phyloP scores from a whole-genome alignment of 2,113 vertebrate genomes.

The Cryptotis parvus region DNA sequence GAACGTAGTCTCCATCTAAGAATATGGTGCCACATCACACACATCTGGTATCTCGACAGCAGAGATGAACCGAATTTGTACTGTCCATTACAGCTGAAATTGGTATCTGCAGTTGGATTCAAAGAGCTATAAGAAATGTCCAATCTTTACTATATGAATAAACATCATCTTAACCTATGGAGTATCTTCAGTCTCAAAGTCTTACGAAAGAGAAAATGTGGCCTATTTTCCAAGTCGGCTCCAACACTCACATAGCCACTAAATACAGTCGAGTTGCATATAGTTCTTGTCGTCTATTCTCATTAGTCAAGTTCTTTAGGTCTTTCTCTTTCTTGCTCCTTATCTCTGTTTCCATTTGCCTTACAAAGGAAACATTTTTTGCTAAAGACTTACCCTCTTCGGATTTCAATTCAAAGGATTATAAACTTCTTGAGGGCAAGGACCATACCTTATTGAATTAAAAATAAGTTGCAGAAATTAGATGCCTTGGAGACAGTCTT shows the following conservation, averaged over 20 bases:
- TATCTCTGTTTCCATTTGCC: slow-evolving; percentile 25
- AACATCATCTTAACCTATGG: not conserved
- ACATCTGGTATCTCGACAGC: not conserved
- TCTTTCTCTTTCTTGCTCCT: slow-evolving; percentile 55
- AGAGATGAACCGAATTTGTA: slow-evolving; percentile 20
- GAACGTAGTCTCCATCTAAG: not conserved
- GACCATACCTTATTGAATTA: slow-evolving; percentile 35
- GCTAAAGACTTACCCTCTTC: not conserved
- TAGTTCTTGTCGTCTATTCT: slow-evolving; percentile 54
- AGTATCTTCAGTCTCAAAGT: slow-evolving; percentile 32
- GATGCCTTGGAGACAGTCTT: slow-evolving; percentile 37
- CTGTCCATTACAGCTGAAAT: not conserved
- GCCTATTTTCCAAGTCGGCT: slow-evolving; percentile 39
- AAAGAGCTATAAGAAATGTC: slow-evolving; percentile 46
- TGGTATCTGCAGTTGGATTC: not conserved
- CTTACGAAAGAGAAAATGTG: slow-evolving; percentile 48
- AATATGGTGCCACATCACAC: not conserved
- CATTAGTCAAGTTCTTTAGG: slow-evolving; percentile 47
- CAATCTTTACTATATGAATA: slow-evolving; percentile 2
- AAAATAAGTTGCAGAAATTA: slow-evolving; percentile 45
- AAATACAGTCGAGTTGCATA: not conserved
- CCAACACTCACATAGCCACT: slow-evolving; percentile 35
- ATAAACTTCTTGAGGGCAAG: slow-evolving; percentile 55
- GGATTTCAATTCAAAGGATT: slow-evolving; percentile 42
- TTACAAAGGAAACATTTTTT: slow-evolving; percentile 37